These are phyloP conservation scores for Bujurquina vittata DNA, from an alignment of 2,113 vertebrate species.

Conservation along the genomic window DNA sequence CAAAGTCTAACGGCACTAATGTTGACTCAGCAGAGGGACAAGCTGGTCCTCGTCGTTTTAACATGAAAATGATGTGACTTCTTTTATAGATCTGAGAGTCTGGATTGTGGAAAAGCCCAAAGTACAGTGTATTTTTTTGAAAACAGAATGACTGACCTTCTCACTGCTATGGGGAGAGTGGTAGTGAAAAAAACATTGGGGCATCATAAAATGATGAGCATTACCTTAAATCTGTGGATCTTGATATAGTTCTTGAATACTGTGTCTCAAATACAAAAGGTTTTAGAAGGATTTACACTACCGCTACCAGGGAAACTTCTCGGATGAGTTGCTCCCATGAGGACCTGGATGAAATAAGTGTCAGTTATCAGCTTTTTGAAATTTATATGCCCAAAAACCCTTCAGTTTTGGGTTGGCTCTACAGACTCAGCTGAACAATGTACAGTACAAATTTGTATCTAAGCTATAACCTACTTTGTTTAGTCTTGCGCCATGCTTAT, in stretches of 20 bases:
- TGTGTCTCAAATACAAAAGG: slow-evolving; percentile 37
- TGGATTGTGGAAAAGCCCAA: slow-evolving; percentile 58
- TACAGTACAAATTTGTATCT: slow-evolving; percentile 86
- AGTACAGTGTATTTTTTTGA: slow-evolving; percentile 75
- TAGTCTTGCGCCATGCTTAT: slow-evolving; percentile 89
- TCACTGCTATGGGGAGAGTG: slow-evolving; percentile 23
- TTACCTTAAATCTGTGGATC: slow-evolving; percentile 42
- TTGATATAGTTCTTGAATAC: slow-evolving; percentile 40
- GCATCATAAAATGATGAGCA: slow-evolving; percentile 33
- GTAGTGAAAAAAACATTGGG: slow-evolving; percentile 12
- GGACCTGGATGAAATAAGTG: slow-evolving; percentile 85
- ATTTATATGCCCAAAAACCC: slow-evolving; percentile 85
- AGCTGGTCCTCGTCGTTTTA: slow-evolving; percentile 91
- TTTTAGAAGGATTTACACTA: slow-evolving; percentile 27
- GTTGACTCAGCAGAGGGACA: slow-evolving; percentile 90
- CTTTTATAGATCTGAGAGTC: slow-evolving; percentile 49
- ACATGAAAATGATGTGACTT: slow-evolving; percentile 99
- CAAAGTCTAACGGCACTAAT: slow-evolving; percentile 90
- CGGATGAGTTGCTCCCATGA: slow-evolving; percentile 63
- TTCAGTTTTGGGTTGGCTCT: slow-evolving; percentile 87
- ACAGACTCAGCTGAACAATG: slow-evolving; percentile 87
- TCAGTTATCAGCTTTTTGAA: slow-evolving; percentile 85
- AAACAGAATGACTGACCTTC: slow-evolving; percentile 53
- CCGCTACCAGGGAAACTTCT: slow-evolving; percentile 41
- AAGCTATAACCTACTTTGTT: slow-evolving; percentile 84